Evolutionary conservation across 1,140 invertebrate species (phyloP).

Genomic region (Tetraneura akinire): DNA sequence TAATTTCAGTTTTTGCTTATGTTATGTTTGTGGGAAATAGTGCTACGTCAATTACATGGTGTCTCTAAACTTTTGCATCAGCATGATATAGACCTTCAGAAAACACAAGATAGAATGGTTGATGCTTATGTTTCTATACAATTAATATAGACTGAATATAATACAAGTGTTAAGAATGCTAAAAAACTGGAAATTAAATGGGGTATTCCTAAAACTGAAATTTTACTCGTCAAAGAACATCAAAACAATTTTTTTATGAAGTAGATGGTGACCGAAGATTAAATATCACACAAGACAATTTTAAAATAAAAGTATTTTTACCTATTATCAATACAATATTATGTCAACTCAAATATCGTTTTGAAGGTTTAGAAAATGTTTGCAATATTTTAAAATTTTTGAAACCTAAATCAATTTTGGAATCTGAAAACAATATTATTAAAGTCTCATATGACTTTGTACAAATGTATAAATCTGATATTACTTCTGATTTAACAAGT

Average conservation of each 20-base stretch:
- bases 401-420: not conserved
- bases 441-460: constrained; percentile 9
- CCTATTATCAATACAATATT: not conserved
- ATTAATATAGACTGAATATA: not conserved
- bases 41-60: too few relatives aligned
- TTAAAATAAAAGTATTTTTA: constrained; percentile 34
- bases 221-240: not conserved
- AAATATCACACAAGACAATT: constrained; percentile 15
- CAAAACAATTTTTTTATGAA: not conserved
- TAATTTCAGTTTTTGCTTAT: too few relatives aligned
- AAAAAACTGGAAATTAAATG: not conserved
- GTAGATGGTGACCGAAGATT: not conserved
- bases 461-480: constrained; percentile 5
- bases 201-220: not conserved
- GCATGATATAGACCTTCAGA: too few relatives aligned
- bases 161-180: not conserved
- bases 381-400: not conserved
- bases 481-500: constrained; percentile 2
- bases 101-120: not conserved
- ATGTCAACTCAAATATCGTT: constrained; percentile 2
- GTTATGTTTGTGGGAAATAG: too few relatives aligned
- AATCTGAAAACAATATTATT: not conserved
- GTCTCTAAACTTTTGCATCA: too few relatives aligned
- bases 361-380: not conserved
- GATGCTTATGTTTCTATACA: not conserved